Evolutionary conservation across 2,888 invertebrate genomes (phyloP).

Genomic region (Andrena camellia): DNA sequence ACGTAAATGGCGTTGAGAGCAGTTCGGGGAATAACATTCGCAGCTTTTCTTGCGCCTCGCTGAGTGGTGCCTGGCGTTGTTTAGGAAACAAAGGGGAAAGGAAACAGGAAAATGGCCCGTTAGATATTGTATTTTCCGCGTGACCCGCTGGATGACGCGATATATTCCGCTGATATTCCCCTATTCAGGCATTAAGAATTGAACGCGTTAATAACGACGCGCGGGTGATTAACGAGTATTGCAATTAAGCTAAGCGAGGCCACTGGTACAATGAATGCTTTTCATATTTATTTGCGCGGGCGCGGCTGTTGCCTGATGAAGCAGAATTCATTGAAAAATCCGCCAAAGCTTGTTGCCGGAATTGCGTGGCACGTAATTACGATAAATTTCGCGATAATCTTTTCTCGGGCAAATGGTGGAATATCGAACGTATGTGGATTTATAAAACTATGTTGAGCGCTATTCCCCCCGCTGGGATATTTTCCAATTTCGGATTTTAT

Average conservation of each 20-base stretch:
- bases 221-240: slow-evolving; percentile 32
- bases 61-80: neutral
- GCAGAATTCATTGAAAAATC: slow-evolving; percentile 40
- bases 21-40: neutral
- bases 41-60: neutral
- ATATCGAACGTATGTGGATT: too few species aligned
- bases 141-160: neutral
- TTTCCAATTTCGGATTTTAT: too few species aligned
- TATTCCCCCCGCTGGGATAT: too few species aligned
- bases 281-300: slow-evolving; percentile 39
- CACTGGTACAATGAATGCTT: neutral
- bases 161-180: slow-evolving; percentile 6
- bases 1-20: neutral
- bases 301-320: slow-evolving; percentile 25
- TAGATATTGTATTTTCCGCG: neutral
- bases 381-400: slow-evolving; percentile 23
- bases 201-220: slow-evolving; percentile 23
- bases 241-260: slow-evolving; percentile 35
- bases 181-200: slow-evolving; percentile 25
- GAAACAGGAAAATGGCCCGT: neutral
- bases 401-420: neutral
- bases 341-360: slow-evolving; percentile 14
- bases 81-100: neutral
- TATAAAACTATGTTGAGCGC: too few species aligned
- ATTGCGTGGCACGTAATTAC: slow-evolving; percentile 20